Percentiles rank a stretch among this genome's conserved stretches.
Evolutionary conservation across 2,797 vertebrate species (phyloP).

Genomic region (Acanthornis magna): DNA sequence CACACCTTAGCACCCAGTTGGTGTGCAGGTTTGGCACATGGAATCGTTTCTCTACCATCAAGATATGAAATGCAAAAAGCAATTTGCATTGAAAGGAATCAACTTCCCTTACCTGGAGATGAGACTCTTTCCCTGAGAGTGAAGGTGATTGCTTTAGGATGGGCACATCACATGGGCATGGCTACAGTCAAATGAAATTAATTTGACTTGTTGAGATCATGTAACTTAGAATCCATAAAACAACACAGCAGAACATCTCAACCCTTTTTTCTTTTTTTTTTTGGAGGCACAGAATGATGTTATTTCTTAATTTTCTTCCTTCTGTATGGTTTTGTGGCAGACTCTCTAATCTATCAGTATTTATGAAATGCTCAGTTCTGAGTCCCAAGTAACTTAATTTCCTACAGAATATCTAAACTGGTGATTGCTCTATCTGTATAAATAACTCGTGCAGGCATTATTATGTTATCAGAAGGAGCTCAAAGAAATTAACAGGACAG

Average conservation of each 20-base stretch:
- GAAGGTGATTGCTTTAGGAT: not conserved
- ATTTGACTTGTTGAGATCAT: not conserved
- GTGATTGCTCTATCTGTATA: not conserved
- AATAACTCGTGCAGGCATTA: not conserved
- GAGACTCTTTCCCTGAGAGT: not conserved
- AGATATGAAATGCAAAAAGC: not conserved
- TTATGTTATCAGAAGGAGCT: not conserved
- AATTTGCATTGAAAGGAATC: not conserved
- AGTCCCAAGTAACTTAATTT: not conserved
- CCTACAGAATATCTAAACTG: not conserved
- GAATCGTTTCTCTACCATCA: not conserved
- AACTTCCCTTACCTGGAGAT: not conserved
- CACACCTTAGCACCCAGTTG: not conserved
- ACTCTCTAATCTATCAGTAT: not conserved
- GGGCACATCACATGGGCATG: fast-evolving
- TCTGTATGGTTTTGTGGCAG: not conserved
- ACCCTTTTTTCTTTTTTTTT: not conserved
- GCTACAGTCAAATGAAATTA: not conserved
- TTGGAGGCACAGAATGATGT: not conserved
- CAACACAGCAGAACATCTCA: not conserved
- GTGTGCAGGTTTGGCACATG: not conserved
- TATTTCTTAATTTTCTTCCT: not conserved
- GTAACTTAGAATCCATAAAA: not conserved
- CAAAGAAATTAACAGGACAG: not conserved
- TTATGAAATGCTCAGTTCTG: not conserved